Evolutionary conservation across 2,113 vertebrate species (phyloP).

Genomic region (Budorcas taxicolor): DNA sequence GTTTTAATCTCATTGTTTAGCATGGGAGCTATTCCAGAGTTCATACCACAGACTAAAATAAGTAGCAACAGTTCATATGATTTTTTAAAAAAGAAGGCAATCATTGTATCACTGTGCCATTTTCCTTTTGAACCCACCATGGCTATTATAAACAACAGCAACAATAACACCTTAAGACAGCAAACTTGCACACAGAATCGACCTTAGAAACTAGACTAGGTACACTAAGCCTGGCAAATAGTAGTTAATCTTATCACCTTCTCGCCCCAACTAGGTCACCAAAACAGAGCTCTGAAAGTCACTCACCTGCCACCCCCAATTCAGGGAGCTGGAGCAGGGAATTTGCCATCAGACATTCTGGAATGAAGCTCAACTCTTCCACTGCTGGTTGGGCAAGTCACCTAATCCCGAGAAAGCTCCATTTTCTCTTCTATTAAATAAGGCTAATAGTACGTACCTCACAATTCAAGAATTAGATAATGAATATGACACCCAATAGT

Average conservation of each 20-base stretch:
- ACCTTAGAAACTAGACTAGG: background rate
- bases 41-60: background rate
- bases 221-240: background rate
- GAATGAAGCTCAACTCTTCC: background rate
- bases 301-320: background rate
- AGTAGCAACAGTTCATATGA: background rate
- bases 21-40: background rate
- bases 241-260: background rate
- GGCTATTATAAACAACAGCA: background rate
- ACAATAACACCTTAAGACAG: background rate
- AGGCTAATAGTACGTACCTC: background rate
- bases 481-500: background rate
- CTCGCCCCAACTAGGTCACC: rapidly evolving
- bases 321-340: background rate
- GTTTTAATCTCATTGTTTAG: background rate
- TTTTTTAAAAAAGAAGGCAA: background rate
- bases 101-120: background rate
- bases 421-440: background rate
- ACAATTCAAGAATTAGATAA: background rate
- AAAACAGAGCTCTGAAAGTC: background rate
- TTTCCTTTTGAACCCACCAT: background rate
- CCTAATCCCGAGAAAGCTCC: background rate
- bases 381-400: background rate
- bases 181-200: background rate
- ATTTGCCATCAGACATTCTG: background rate